A percentile compares a stretch with the other conserved stretches of the same genome.
These are phyloP conservation scores for Catostomus latipinnis DNA, from an alignment of 2,797 vertebrate species.

Conservation along the genomic window DNA sequence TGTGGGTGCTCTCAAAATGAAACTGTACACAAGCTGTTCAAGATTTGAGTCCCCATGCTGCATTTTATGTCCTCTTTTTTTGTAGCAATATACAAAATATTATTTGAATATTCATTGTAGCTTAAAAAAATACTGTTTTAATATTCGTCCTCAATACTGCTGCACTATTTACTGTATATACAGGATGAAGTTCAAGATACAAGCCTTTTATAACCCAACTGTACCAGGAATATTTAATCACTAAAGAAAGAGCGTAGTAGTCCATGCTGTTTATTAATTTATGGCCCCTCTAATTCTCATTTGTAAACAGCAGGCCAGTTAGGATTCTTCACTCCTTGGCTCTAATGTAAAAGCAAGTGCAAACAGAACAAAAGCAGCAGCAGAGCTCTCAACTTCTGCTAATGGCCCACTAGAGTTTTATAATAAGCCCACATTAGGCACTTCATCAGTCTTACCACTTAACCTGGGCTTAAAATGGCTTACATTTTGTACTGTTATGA, in stretches of 20 bases:
- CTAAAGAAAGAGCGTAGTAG: conserved; percentile 22
- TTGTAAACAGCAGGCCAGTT: conserved; percentile 27
- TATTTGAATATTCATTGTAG: no score
- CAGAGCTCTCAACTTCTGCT: conserved; percentile 26
- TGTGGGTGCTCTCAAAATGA: no score
- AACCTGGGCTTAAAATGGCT: conserved; percentile 37
- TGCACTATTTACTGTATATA: not conserved
- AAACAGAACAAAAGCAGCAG: conserved; percentile 45
- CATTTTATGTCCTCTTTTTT: no score
- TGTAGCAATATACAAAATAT: no score
- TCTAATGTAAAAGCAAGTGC: conserved; percentile 49
- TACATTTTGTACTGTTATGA: conserved; percentile 32
- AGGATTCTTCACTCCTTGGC: conserved; percentile 22
- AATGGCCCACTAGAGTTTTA: conserved; percentile 35
- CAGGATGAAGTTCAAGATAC: conserved; percentile 1
- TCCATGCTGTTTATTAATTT: conserved; percentile 39
- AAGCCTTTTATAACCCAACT: conserved; percentile 9
- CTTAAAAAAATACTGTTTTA: no score
- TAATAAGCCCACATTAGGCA: conserved; percentile 42
- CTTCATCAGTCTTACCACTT: conserved; percentile 43
- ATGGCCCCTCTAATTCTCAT: conserved; percentile 34
- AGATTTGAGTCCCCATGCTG: not conserved
- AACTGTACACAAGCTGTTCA: not conserved
- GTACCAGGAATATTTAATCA: conserved; percentile 22
- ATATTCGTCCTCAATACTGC: no score